A percentile compares a stretch with the other conserved stretches of the same genome.
These are phyloP conservation scores for Cecropterus lyciades DNA, from an alignment of 1,140 invertebrate genomes.

Conservation along the genomic window DNA sequence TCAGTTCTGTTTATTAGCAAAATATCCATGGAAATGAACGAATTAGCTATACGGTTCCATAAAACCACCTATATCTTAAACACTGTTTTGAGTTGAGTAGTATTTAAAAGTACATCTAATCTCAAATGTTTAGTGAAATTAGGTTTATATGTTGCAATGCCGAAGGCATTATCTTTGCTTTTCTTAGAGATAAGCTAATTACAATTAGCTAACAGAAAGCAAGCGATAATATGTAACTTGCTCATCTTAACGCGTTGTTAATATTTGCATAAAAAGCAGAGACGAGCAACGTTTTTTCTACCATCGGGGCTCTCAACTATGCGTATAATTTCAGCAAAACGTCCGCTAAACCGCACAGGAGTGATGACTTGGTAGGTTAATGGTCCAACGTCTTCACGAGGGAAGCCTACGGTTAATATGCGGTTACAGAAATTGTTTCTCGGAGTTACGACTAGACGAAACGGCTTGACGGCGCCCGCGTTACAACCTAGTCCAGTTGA, in stretches of 20 bases:
- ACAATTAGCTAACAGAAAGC: no score
- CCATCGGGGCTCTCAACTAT: neutral
- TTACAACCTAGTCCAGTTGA: slow-evolving; percentile 28
- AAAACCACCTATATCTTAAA: no score
- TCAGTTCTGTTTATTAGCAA: no score
- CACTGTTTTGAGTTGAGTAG: no score
- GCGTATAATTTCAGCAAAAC: slow-evolving; percentile 17
- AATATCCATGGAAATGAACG: no score
- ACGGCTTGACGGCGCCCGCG: slow-evolving; percentile 23
- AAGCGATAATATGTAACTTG: no score
- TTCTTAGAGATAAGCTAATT: no score
- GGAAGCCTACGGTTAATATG: slow-evolving; percentile 43
- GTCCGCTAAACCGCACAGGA: slow-evolving; percentile 37
- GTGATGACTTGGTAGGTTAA: slow-evolving; percentile 42
- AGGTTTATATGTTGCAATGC: no score
- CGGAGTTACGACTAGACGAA: slow-evolving; percentile 18
- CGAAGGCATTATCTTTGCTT: no score
- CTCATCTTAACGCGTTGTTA: neutral
- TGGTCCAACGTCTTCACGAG: slow-evolving; percentile 38
- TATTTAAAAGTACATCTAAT: no score
- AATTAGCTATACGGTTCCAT: no score
- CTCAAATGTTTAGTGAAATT: no score
- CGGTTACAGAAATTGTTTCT: slow-evolving; percentile 41
- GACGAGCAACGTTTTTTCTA: neutral
- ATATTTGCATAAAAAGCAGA: slow-evolving; percentile 13